Evolutionary conservation across 2,888 invertebrate species (phyloP).

Genomic region (Dascillus cervinus): DNA sequence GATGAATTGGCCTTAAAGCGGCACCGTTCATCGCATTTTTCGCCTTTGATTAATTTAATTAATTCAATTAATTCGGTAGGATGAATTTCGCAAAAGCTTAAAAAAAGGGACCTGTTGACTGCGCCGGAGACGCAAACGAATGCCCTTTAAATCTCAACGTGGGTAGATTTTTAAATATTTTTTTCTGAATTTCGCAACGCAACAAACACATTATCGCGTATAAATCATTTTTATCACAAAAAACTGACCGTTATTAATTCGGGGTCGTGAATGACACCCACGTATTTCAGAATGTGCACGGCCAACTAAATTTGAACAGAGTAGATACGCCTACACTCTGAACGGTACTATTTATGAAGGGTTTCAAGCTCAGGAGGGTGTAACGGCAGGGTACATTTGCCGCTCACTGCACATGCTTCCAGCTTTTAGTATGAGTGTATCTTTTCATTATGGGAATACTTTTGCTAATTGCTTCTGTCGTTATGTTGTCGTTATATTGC

Average conservation of each 20-base stretch:
- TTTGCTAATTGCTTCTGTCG: no score
- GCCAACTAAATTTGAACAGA: conserved; percentile 10
- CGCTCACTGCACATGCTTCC: conserved; percentile 10
- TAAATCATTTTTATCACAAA: neutral
- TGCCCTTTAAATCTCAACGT: no score
- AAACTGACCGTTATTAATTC: conserved; percentile 3
- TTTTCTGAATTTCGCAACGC: no score
- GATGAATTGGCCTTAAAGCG: no score
- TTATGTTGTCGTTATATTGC: no score
- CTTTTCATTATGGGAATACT: no score
- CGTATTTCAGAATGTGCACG: conserved; percentile 7
- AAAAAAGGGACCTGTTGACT: no score
- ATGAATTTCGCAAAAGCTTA: no score
- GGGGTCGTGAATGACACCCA: conserved; percentile 12
- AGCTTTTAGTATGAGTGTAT: conserved; percentile 14
- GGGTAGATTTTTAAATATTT: neutral
- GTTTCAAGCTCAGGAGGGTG: conserved; percentile 5
- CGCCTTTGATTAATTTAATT: no score
- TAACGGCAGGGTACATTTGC: conserved; percentile 3
- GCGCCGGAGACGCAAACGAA: no score
- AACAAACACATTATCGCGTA: neutral
- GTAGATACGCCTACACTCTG: conserved; percentile 12
- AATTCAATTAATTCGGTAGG: no score
- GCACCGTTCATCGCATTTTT: no score
- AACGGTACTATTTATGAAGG: conserved; percentile 13